Percentiles rank a stretch among this genome's conserved stretches.
These are phyloP conservation scores for Drosophila sp. DNA, from an alignment of 1,140 invertebrate species.

Conservation along the genomic window DNA sequence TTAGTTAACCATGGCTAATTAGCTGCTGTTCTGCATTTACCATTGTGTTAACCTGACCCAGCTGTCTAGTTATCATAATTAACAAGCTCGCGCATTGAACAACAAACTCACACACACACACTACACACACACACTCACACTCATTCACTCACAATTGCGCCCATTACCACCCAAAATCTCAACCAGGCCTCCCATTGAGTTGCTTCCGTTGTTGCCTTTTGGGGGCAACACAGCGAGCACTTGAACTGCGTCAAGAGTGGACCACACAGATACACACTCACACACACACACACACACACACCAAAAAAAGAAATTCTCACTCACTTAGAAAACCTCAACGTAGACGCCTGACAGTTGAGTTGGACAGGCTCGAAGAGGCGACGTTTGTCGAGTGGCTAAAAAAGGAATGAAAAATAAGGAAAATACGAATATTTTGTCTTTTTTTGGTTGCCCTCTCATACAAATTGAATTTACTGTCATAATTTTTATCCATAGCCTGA, in stretches of 20 bases:
- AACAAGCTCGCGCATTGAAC: slow-evolving; percentile 62
- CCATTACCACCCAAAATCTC: slow-evolving; percentile 14
- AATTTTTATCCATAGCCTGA: slow-evolving; percentile 36
- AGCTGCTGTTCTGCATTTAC: slow-evolving; percentile 59
- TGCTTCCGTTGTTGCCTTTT: slow-evolving; percentile 61
- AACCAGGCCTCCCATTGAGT: slow-evolving; percentile 53
- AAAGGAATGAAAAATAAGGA: slow-evolving; percentile 21
- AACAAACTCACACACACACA: slow-evolving; percentile 28
- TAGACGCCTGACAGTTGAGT: slow-evolving; percentile 60
- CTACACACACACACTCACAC: slow-evolving; percentile 3
- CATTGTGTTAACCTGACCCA: slow-evolving; percentile 55
- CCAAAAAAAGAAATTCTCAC: background rate
- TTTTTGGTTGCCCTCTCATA: slow-evolving; percentile 46
- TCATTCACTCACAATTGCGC: slow-evolving; percentile 1
- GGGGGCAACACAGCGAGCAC: slow-evolving; percentile 40
- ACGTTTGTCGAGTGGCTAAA: slow-evolving; percentile 49
- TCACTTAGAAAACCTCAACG: slow-evolving; percentile 37
- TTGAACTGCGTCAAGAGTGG: slow-evolving; percentile 61
- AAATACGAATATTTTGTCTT: slow-evolving; percentile 31
- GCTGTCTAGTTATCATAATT: slow-evolving; percentile 75
- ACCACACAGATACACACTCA: slow-evolving; percentile 56
- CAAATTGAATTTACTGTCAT: slow-evolving; percentile 61
- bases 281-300: slow-evolving; percentile 11
- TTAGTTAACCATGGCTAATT: slow-evolving; percentile 70
- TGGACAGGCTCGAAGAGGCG: slow-evolving; percentile 52